A percentile compares a stretch with the other conserved stretches of the same genome.
These are phyloP conservation scores for Julus scanicus DNA, from an alignment of 2,888 invertebrate genomes.

Conservation along the genomic window DNA sequence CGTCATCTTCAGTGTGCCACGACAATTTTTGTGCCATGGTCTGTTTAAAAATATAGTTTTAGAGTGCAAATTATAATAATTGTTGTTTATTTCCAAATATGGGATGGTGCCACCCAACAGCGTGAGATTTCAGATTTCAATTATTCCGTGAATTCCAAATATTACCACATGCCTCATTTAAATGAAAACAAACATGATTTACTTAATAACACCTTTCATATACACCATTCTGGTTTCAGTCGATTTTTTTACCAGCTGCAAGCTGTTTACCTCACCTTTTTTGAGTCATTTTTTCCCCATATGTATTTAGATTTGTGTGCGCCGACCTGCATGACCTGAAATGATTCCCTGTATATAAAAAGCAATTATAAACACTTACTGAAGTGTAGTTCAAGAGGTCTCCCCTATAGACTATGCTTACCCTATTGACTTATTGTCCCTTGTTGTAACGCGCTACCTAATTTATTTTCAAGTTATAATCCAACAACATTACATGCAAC, in stretches of 20 bases:
- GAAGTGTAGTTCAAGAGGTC: conserved; percentile 42
- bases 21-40: too few relatives aligned
- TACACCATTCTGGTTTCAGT: neutral
- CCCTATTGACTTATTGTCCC: conserved; percentile 39
- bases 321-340: conserved; percentile 14
- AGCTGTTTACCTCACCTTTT: neutral
- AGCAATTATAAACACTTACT: conserved; percentile 27
- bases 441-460: neutral
- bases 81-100: too few relatives aligned
- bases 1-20: too few relatives aligned
- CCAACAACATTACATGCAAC: neutral
- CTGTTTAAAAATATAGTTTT: too few relatives aligned
- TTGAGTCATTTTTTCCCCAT: neutral
- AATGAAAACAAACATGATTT: neutral
- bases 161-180: too few relatives aligned
- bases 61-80: too few relatives aligned
- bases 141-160: too few relatives aligned
- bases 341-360: neutral
- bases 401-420: neutral
- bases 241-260: neutral
- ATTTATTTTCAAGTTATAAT: neutral
- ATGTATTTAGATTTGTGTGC: conserved; percentile 24
- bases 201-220: neutral
- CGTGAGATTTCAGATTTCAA: too few relatives aligned
- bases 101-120: too few relatives aligned